These are phyloP conservation scores for Bos indicus DNA, from an alignment of 2,113 vertebrate genomes.

Conservation along the genomic window DNA sequence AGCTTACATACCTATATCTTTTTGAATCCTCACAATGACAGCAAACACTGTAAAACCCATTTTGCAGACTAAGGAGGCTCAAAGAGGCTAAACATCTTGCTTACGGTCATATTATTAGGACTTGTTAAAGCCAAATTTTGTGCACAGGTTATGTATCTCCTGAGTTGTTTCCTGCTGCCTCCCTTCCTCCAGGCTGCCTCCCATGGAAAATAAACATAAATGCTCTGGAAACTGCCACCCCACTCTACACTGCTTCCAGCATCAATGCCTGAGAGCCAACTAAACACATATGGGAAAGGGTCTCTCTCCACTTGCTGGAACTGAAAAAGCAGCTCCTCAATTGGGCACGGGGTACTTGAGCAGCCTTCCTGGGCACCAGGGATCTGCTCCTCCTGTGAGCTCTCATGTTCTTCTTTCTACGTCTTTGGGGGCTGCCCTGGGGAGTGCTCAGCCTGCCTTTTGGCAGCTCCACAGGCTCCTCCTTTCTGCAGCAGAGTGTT, in stretches of 20 bases:
- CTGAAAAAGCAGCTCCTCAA: neutral
- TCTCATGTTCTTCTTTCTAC: neutral
- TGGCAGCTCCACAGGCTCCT: conserved; percentile 25
- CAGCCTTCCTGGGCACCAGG: neutral
- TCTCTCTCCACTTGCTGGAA: neutral
- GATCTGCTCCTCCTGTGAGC: neutral
- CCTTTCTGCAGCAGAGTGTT: conserved; percentile 8
- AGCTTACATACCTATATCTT: neutral
- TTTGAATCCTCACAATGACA: neutral
- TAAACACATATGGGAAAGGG: neutral
- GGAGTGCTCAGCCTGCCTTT: neutral
- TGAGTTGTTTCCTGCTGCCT: neutral
- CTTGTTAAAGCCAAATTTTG: neutral
- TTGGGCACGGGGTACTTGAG: neutral
- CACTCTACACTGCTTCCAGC: neutral
- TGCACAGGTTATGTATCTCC: neutral
- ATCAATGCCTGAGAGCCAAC: neutral
- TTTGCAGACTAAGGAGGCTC: neutral
- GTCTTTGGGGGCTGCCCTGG: neutral
- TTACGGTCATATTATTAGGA: neutral
- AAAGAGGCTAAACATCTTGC: neutral
- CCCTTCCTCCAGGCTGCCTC: neutral
- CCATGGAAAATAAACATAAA: neutral
- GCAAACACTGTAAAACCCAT: neutral
- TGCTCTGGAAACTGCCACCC: neutral